Evolutionary conservation across 1,140 invertebrate species (phyloP), one percentile per base, ranked within the genome.

Genomic region (Conopomorpha cramerella): DNA sequence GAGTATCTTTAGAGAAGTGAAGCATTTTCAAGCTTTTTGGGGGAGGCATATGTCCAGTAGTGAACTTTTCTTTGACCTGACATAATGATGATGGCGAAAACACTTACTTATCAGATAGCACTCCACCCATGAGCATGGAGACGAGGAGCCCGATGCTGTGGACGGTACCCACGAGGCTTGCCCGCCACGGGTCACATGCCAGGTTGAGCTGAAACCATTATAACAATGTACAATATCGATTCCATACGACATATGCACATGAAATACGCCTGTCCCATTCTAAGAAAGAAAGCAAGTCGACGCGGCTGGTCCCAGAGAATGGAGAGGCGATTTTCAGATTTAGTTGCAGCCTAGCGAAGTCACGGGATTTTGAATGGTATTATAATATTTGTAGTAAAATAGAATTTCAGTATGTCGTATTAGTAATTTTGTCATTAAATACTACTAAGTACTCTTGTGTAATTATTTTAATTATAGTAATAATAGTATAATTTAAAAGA

Each of bases 131-230:
- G 3, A 84, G 71, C 54, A 89, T 77, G 2, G 86, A 82, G 3
- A 87, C 40, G 38, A 88, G 82, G 58, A 86, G 84, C 1, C 86
- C 88, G 12, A 84, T 46, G 43, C 83, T 88, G 50, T 88, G 87
- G 6, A 87, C 67, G 1, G 86, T 88, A n/a, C 88, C 88, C 2
- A 89, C 80, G 14, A 88, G 51, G 2, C 84, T 82, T 17, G 83
- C 51, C 55, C 84, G 86, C 86, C 86, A 89, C 38, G 82, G 76
- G 47, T 86, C 50, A 39, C 68, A 74, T 16, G 63, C 72, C 30
- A 78, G 39, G 42, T 68, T 43, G 16, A 74, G 48, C 66, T 53
- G 51, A 37, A 68, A 59, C 39, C 34, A 49, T 11, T 11, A 29
- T 11, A 16, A 33, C 0, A 33, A 16, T 17, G 17, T 30, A 33